Evolutionary conservation across 1,140 invertebrate species (phyloP).

Genomic region (Drosophila nebulosa): DNA sequence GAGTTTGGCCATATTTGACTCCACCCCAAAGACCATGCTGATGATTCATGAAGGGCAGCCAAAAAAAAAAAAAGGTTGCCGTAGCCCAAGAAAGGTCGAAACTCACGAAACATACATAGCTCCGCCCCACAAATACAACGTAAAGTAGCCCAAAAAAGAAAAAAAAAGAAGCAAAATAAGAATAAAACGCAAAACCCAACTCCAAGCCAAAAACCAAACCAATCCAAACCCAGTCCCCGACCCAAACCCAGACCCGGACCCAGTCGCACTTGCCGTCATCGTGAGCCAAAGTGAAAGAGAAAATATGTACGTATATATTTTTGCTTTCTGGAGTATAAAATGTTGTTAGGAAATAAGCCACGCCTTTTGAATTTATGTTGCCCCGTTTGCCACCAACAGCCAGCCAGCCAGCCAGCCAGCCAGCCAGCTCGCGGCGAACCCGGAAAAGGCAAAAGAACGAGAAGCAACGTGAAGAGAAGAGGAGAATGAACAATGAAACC

Average conservation of each 20-base stretch:
- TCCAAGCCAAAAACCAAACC: neutral
- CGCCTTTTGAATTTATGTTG: conserved; percentile 64
- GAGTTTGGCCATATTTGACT: conserved; percentile 30
- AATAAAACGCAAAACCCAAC: conserved; percentile 37
- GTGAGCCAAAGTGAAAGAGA: conserved; percentile 45
- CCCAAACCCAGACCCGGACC: neutral
- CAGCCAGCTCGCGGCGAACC: conserved; percentile 47
- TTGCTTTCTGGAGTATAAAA: conserved; percentile 45
- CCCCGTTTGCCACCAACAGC: neutral
- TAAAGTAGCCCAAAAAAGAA: conserved; percentile 20
- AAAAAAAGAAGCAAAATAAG: conserved; percentile 26
- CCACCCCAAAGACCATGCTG: neutral
- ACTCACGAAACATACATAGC: conserved; percentile 44
- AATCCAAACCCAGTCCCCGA: conserved; percentile 32
- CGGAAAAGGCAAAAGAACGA: conserved; percentile 47
- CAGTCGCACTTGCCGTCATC: neutral
- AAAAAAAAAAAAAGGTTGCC: neutral
- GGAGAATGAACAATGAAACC: conserved; percentile 27
- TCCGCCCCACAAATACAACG: conserved; percentile 53
- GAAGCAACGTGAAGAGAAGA: neutral
- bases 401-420: neutral
- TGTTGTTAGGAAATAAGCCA: conserved; percentile 65
- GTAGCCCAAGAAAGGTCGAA: conserved; percentile 29
- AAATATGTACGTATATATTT: conserved; percentile 35
- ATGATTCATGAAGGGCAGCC: neutral